phyloP scores from a whole-genome alignment of 2,797 vertebrate genomes.

The Epinephelus awoara region DNA sequence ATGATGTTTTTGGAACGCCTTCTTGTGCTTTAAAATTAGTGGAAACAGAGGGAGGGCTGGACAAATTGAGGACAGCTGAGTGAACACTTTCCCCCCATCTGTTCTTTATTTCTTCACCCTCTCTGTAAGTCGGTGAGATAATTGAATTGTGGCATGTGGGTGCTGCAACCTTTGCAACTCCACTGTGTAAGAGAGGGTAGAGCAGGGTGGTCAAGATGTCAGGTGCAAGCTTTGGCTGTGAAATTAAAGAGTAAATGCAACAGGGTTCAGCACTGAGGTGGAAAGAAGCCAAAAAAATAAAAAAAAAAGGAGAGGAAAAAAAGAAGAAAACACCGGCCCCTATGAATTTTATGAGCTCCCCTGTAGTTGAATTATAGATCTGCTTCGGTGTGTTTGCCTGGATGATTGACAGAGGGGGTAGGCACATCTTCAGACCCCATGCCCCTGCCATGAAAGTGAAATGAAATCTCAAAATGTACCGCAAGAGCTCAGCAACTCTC shows the following conservation, averaged over 20 bases:
- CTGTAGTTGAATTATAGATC: constrained; percentile 86
- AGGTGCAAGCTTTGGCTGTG: constrained; percentile 56
- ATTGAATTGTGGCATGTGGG: constrained; percentile 63
- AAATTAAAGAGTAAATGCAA: constrained; percentile 77
- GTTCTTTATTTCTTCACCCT: constrained; percentile 14
- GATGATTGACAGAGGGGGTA: constrained; percentile 84
- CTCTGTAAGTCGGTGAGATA: constrained; percentile 53
- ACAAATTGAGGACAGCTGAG: constrained; percentile 76
- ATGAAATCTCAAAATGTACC: constrained; percentile 77
- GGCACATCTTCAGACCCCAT: constrained; percentile 82
- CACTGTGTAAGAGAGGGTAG: constrained; percentile 22
- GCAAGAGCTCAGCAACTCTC: constrained; percentile 77
- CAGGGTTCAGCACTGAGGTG: constrained; percentile 49
- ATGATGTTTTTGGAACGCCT: constrained; percentile 44
- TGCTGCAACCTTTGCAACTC: constrained; percentile 42
- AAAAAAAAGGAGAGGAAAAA: constrained; percentile 6
- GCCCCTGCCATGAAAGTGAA: constrained; percentile 81
- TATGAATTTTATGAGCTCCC: constrained; percentile 85
- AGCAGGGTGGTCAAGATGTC: constrained; percentile 70
- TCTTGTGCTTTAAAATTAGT: constrained; percentile 59
- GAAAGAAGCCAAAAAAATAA: constrained; percentile 44
- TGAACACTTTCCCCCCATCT: constrained; percentile 42
- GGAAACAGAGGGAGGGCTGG: constrained; percentile 51
- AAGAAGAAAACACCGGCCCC: constrained; percentile 69
- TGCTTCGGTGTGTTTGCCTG: constrained; percentile 76